Conservation (phyloP, 2,113 vertebrate genomes). For the Epinephelus fuscoguttatus region DNA sequence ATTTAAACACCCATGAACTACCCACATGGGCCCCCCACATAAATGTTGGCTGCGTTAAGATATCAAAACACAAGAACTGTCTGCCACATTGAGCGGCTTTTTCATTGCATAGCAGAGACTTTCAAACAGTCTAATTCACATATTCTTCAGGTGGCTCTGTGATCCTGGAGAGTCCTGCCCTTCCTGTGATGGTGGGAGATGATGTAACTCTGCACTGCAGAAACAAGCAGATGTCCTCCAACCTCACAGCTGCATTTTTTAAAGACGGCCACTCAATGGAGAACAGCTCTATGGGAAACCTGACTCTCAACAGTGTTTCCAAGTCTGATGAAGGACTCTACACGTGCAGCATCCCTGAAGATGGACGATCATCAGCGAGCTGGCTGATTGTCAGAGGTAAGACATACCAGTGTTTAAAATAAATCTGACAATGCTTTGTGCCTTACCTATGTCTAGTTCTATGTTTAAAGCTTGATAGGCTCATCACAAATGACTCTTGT, state of each 20-base stretch:
- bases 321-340: background rate
- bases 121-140: background rate
- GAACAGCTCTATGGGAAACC: background rate
- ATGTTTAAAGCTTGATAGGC: too few relatives aligned
- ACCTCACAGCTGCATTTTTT: background rate
- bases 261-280: background rate
- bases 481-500: too few relatives aligned
- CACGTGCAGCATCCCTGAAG: background rate
- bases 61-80: too few relatives aligned
- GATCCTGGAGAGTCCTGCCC: slow-evolving; percentile 15
- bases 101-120: too few relatives aligned
- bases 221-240: background rate
- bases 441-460: too few relatives aligned
- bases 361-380: background rate
- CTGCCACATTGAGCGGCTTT: background rate
- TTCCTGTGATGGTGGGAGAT: slow-evolving; percentile 2
- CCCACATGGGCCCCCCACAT: too few relatives aligned
- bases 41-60: too few relatives aligned
- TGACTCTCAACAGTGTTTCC: background rate
- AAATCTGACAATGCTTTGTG: background rate
- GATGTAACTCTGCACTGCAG: background rate
- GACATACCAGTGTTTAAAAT: background rate
- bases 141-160: background rate
- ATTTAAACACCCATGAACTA: too few relatives aligned
- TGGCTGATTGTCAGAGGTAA: slow-evolving; percentile 6